These are phyloP conservation scores for Sebastes steindachneri DNA, from an alignment of 2,797 vertebrate genomes.

Conservation along the genomic window DNA sequence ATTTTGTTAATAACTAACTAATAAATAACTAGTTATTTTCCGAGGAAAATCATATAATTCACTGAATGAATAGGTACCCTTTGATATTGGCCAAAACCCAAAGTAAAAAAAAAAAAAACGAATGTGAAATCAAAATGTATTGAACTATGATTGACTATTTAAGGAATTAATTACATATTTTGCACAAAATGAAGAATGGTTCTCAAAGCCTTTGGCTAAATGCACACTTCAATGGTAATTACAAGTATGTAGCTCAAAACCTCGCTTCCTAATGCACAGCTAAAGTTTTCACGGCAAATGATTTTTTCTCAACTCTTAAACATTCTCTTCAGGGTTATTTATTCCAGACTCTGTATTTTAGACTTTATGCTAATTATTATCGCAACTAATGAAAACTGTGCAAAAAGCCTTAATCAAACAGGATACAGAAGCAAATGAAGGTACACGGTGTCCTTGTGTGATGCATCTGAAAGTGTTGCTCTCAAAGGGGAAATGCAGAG, in stretches of 20 bases:
- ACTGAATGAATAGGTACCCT: constrained; percentile 49
- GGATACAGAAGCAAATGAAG: constrained; percentile 1
- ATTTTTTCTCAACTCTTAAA: background rate
- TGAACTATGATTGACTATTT: background rate
- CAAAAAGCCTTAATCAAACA: constrained; percentile 42
- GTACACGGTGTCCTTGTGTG: background rate
- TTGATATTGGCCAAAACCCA: constrained; percentile 21
- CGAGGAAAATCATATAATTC: constrained; percentile 1
- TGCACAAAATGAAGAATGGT: constrained; percentile 40
- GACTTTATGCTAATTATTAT: constrained; percentile 2
- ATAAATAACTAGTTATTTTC: constrained; percentile 24
- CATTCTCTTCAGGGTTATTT: constrained; percentile 29
- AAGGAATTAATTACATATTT: constrained; percentile 22
- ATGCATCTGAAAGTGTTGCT: background rate
- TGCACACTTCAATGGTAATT: background rate
- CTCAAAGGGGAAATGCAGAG: background rate
- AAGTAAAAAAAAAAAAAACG: background rate
- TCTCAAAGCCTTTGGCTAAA: constrained; percentile 29
- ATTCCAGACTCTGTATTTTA: constrained; percentile 20
- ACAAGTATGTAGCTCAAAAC: background rate
- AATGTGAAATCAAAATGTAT: constrained; percentile 47
- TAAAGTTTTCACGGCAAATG: background rate
- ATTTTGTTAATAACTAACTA: constrained; percentile 4
- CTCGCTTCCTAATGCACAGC: background rate
- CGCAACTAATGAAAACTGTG: background rate